These are phyloP conservation scores for Hippasteria phrygiana DNA, from an alignment of 53 echinoderm and acorn worm species.

Conservation along the genomic window DNA sequence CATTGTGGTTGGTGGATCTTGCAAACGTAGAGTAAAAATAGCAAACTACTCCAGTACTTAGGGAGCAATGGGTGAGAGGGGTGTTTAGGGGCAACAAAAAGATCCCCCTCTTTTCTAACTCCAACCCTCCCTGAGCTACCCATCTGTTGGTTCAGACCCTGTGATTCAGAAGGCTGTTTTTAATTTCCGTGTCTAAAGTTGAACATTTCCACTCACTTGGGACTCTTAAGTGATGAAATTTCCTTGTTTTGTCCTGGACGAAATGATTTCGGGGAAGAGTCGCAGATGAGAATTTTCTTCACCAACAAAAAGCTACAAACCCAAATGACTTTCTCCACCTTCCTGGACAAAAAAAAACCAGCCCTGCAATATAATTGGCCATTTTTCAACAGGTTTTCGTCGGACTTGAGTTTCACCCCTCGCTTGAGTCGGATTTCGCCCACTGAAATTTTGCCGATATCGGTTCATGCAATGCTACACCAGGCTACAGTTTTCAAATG, in stretches of 20 bases:
- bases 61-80: neutral
- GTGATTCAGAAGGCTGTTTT: constrained; percentile 14
- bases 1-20: too few species aligned
- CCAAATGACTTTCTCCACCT: neutral
- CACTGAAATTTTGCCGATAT: neutral
- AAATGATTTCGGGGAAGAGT: neutral
- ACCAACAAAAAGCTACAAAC: neutral
- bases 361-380: neutral
- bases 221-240: constrained; percentile 31
- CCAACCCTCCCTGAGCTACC: too few species aligned
- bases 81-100: neutral
- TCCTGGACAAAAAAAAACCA: neutral
- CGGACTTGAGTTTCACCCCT: neutral
- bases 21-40: too few species aligned
- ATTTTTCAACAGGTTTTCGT: constrained; percentile 16
- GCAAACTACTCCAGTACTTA: too few species aligned
- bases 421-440: neutral
- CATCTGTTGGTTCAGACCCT: neutral
- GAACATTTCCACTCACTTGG: constrained; percentile 13
- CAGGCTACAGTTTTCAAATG: too few species aligned
- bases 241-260: constrained; percentile 24
- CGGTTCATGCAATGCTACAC: constrained; percentile 2
- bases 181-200: constrained; percentile 29
- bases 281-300: neutral
- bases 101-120: neutral